These are phyloP conservation scores for Calidris pygmaea DNA, from an alignment of 2,113 vertebrate species.

Conservation along the genomic window DNA sequence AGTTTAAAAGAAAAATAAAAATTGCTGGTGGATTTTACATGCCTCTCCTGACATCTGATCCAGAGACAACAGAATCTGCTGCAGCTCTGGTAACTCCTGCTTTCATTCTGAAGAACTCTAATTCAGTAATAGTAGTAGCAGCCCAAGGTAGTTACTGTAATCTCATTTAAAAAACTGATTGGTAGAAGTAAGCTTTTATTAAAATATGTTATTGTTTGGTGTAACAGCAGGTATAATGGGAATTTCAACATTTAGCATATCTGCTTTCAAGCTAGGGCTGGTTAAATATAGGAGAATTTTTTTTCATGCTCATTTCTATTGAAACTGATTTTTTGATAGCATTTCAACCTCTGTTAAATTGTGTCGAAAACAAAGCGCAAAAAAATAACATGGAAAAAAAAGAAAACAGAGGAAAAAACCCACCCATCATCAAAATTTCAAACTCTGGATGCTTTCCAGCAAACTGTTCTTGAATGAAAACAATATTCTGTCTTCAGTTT, in stretches of 20 bases:
- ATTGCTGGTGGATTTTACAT: background rate
- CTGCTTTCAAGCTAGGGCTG: background rate
- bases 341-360: background rate
- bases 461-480: conserved; percentile 28
- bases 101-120: background rate
- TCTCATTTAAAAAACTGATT: background rate
- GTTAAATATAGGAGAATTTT: background rate
- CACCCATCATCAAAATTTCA: conserved; percentile 4
- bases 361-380: background rate
- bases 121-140: background rate
- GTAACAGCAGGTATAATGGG: background rate
- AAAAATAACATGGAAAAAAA: background rate
- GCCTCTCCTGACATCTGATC: background rate
- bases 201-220: background rate
- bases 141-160: background rate
- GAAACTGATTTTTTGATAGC: background rate
- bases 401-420: background rate
- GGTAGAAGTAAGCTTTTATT: background rate
- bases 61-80: background rate
- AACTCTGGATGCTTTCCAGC: conserved; percentile 34
- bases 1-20: background rate
- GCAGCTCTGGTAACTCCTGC: background rate
- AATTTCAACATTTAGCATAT: background rate
- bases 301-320: background rate
- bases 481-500: background rate